Conservation (phyloP, 1,140 invertebrate species). For the Frieseomelitta varia region DNA sequence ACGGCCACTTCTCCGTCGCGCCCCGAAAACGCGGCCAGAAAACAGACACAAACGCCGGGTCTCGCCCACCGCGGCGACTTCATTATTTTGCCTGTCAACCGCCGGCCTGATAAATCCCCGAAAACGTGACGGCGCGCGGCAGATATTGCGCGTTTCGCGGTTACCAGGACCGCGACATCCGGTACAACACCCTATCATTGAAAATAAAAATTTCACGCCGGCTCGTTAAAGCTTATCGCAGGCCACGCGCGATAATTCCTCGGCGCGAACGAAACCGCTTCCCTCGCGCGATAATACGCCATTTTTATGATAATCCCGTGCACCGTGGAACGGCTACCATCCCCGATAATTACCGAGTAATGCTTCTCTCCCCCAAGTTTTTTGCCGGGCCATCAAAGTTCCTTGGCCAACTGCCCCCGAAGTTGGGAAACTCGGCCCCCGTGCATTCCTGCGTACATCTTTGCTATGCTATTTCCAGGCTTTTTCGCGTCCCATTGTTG, state of each 20-base stretch:
- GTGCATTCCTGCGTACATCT: not conserved
- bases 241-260: not conserved
- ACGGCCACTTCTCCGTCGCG: not conserved
- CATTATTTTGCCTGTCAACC: constrained; percentile 47
- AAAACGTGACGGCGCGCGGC: constrained; percentile 11
- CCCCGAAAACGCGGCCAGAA: not conserved
- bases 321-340: too few relatives aligned
- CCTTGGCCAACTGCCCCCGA: constrained; percentile 7
- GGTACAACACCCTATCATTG: constrained; percentile 2
- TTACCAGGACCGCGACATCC: not conserved
- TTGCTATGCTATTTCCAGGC: not conserved
- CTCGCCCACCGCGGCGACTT: constrained; percentile 10
- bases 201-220: constrained; percentile 17
- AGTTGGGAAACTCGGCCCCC: not conserved
- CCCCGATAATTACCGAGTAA: constrained; percentile 38
- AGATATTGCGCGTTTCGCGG: constrained; percentile 46
- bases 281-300: constrained; percentile 18
- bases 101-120: constrained; percentile 35
- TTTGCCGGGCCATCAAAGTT: not conserved
- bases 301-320: constrained; percentile 34
- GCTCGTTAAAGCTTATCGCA: constrained; percentile 35
- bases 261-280: not conserved
- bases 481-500: not conserved
- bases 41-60: constrained; percentile 3
- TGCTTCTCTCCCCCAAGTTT: constrained; percentile 5